Base-by-base conservation (phyloP, 2,797 vertebrate genomes). In the Amphiprion clarkii region DNA sequence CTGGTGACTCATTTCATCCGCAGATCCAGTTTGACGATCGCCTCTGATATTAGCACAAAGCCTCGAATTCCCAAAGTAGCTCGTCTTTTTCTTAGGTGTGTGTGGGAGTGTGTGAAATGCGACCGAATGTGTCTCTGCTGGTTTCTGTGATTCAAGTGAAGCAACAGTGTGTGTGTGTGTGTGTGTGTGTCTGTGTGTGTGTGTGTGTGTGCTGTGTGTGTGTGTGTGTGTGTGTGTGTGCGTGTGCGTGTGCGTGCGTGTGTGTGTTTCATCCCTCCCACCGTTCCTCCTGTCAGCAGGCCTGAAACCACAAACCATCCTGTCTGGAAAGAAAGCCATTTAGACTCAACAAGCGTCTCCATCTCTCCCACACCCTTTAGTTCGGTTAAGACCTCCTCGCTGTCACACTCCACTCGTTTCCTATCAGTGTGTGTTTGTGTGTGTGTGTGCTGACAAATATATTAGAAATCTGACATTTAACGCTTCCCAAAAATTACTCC, bases 261-360 rank as follows among this genome's bases (percentile, higher is more conserved):
- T 84, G 76, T 58, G 79, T 56, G 76, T 87, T 77, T 92, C 85
- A 86, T 92, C 87, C 89, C 81, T 91, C 82, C 84, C 84, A 84
- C 85, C 81, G 75, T 76, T 76, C 79, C 80, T 90, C 90, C 87
- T 88, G 88, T 91, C 85, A 93, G 85, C 90, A 89, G 84, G 86
- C 76, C 82, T 63, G 74, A 88, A 87, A 89, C 84, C 88, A 88
- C 87, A 89, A 81, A 87, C 82, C 78, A 81, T 68, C 83, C 64
- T 44, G 69, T 82, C 88, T 89, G 82, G 76, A 89, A 81, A 83
- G 84, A 88, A 82, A 88, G 70, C 83, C 70, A 85, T 83, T 84
- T 79, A 79, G 82, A 83, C 81, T 78, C 75, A 83, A 80, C 79
- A 81, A 71, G 56, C 63, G 40, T 80, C 74, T 76, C 60, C 51